These are phyloP conservation scores for Phalacrocorax carbo DNA, from an alignment of 2,113 vertebrate genomes.

Conservation along the genomic window DNA sequence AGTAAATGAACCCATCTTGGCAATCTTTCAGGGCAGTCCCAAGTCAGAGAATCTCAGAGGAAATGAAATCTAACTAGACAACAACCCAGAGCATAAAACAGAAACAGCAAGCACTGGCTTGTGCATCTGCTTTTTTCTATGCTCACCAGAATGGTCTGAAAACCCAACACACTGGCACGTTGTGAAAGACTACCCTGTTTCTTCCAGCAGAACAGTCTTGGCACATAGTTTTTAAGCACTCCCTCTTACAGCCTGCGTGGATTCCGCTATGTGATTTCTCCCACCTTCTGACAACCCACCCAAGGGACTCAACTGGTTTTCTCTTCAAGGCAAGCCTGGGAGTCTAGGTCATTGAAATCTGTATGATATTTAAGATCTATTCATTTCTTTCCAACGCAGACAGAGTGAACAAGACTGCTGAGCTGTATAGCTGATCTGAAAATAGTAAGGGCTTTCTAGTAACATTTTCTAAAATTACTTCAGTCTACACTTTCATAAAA, in stretches of 20 bases:
- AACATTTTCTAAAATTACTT: not conserved
- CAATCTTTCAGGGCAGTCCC: not conserved
- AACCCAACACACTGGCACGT: not conserved
- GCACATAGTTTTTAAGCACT: not conserved
- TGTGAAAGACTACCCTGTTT: not conserved
- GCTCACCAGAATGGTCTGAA: not conserved
- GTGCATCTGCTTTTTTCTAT: not conserved
- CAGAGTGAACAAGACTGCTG: not conserved
- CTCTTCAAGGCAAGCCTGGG: not conserved
- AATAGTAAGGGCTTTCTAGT: not conserved
- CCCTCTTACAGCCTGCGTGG: not conserved
- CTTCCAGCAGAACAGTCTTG: not conserved
- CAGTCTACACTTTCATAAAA: not conserved
- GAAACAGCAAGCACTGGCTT: not conserved
- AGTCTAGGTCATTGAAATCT: not conserved
- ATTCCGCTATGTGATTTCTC: not conserved
- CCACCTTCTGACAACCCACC: not conserved
- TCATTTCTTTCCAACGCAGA: not conserved
- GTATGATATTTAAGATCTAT: not conserved
- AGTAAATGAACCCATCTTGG: not conserved
- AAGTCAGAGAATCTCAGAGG: not conserved
- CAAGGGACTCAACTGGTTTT: not conserved
- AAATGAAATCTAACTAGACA: not conserved
- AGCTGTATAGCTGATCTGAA: not conserved
- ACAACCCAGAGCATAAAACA: not conserved